These are phyloP conservation scores for Heptranchias perlo DNA, from an alignment of 2,113 vertebrate species.

Conservation along the genomic window DNA sequence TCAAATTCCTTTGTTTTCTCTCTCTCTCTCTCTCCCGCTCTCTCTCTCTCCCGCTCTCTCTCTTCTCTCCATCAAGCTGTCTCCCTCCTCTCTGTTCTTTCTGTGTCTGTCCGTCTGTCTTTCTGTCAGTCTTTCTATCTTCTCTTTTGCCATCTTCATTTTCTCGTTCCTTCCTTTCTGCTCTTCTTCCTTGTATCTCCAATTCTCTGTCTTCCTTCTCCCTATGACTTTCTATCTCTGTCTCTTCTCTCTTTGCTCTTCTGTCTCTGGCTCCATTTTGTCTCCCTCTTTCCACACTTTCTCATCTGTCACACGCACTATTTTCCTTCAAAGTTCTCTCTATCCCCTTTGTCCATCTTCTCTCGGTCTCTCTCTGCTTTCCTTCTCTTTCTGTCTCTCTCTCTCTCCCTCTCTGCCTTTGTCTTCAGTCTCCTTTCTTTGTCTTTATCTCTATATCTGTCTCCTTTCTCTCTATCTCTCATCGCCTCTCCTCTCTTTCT, in stretches of 20 bases:
- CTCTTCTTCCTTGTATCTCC: not conserved
- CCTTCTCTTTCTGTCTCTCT: not conserved
- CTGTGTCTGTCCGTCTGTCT: too few species aligned
- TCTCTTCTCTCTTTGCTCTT: not conserved
- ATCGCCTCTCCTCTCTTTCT: too few species aligned
- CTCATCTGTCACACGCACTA: not conserved
- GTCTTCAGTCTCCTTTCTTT: not conserved
- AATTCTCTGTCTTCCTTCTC: not conserved
- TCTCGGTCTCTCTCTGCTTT: not conserved
- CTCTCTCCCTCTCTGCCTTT: not conserved
- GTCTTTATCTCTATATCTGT: not conserved
- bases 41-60: not conserved
- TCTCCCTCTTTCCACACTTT: not conserved
- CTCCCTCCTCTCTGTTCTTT: not conserved
- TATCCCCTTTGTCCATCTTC: not conserved
- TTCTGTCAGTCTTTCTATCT: too few species aligned
- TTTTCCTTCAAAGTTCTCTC: not conserved
- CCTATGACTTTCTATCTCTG: not conserved
- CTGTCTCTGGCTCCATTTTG: not conserved
- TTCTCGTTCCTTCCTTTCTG: not conserved
- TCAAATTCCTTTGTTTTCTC: not conserved
- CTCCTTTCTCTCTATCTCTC: not conserved
- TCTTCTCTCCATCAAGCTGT: not conserved
- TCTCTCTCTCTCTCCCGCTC: not conserved
- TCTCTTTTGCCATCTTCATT: not conserved